Percentiles rank a stretch among this genome's conserved stretches.
Evolutionary conservation across 2,888 invertebrate species (phyloP).

Genomic region (Apodemia hepburni): DNA sequence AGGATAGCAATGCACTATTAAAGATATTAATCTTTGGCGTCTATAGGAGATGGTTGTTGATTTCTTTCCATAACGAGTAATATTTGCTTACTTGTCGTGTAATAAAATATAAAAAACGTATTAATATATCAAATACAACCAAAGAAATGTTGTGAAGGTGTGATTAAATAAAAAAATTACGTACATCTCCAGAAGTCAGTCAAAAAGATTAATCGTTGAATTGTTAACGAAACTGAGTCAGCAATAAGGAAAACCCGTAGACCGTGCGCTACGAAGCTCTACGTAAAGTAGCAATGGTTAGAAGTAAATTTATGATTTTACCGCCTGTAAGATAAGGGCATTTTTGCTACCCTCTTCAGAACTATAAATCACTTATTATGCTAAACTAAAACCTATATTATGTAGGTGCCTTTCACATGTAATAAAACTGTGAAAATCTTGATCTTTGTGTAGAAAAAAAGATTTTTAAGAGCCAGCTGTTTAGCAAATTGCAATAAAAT

Average conservation of each 20-base stretch:
- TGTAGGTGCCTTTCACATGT: not conserved
- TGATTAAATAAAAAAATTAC: not conserved
- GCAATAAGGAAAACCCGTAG: slow-evolving; percentile 9
- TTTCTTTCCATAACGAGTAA: no score
- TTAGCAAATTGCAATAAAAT: no score
- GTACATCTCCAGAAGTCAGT: not conserved
- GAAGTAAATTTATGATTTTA: not conserved
- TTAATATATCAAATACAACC: no score
- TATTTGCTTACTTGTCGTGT: no score
- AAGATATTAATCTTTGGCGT: no score
- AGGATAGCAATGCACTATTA: no score
- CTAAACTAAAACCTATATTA: slow-evolving; percentile 8
- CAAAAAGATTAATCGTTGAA: not conserved
- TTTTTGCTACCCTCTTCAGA: not conserved
- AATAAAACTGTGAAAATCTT: not conserved
- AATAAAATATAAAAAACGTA: no score
- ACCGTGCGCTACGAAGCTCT: slow-evolving; percentile 6
- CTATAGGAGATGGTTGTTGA: no score
- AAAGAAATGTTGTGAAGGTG: not conserved
- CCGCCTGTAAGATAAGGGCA: not conserved
- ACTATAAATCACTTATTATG: slow-evolving; percentile 13
- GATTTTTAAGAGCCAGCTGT: no score
- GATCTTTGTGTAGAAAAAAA: not conserved
- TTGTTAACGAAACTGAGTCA: slow-evolving; percentile 4
- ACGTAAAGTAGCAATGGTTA: slow-evolving; percentile 4